Evolutionary conservation across 2,113 vertebrate genomes (phyloP), one percentile per base, ranked within the genome.

Genomic region (Sorex araneus): DNA sequence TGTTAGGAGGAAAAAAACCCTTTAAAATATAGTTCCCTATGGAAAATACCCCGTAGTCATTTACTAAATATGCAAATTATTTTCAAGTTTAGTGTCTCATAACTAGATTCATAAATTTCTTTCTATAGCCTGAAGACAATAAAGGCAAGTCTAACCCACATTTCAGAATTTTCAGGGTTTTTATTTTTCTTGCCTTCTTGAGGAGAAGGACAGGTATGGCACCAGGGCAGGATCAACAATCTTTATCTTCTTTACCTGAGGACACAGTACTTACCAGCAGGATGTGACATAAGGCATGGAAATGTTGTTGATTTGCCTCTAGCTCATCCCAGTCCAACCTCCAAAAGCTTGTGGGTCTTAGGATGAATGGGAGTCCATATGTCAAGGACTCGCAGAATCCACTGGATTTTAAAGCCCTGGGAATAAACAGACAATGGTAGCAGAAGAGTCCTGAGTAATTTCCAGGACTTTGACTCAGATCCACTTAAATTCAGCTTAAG

Each of bases 251-350:
- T 12, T 86, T 32, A 67, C 74, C 32, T 19, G 66, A 32, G 60
- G 11, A 77, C 21, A 15, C 74, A 60, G 32, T 27, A 97, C 98
- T 98, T 94, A 99, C 99, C 98, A 97, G 95, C 15, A 99, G 98
- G 63, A 98, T 97, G 93, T 98, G 98, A 80, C 99, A 99, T 40
- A 99, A 97, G 43, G 99, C 99, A 16, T 99, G 98, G 97, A 99
- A 99, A 92, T 97, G 95, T 81, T 99, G 98, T 94, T 99, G 98
- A 97, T 99, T 99, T 96, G 87, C 96, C 94, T 99, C 99, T 94
- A 99, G 98, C 94, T 99, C 99, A 95, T 99, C 99, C 99, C 99
- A 99, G 97, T 99, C 99, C 95, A 99, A 98, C 97, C 98, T 98
- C 99, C 99, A 99, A 97, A 98, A 99, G 95, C 97, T 98, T 10